phyloP scores from a whole-genome alignment of 1,140 invertebrate genomes.

The Berghia stephanieae region DNA sequence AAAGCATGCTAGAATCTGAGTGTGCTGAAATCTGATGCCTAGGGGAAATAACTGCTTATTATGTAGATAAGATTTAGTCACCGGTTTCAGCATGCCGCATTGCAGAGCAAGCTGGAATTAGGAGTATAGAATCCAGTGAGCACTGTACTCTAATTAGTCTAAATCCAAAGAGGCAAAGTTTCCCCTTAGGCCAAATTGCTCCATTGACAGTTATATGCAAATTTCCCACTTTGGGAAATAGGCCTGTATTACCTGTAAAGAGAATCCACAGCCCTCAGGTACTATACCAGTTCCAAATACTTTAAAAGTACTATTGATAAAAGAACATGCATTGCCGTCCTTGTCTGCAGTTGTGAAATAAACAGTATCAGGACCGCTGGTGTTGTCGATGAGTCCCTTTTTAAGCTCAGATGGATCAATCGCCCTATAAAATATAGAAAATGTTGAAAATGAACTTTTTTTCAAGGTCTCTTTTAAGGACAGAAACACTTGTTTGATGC shows the following conservation, averaged over 20 bases:
- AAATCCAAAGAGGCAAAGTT: no score
- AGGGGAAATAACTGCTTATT: no score
- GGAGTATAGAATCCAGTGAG: no score
- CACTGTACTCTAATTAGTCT: no score
- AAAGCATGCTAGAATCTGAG: no score
- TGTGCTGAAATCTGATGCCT: no score
- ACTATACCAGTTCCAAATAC: conserved; percentile 67
- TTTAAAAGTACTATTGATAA: conserved; percentile 66
- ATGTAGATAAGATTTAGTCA: no score
- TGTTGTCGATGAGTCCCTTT: neutral
- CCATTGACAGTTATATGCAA: neutral
- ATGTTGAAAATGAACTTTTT: neutral
- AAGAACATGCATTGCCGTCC: conserved; percentile 66
- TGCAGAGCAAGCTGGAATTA: no score
- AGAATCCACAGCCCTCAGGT: conserved; percentile 67
- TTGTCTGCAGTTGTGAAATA: conserved; percentile 66
- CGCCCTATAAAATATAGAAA: neutral
- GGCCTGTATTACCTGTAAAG: conserved; percentile 56
- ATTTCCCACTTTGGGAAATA: neutral
- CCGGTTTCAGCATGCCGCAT: no score
- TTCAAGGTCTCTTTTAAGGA: no score
- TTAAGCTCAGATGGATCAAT: neutral
- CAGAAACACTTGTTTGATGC: no score
- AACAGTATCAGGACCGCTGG: conserved; percentile 53
- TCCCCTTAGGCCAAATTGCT: neutral